phyloP scores from a whole-genome alignment of 1,140 invertebrate species.

The Brachionus plicatilis region DNA sequence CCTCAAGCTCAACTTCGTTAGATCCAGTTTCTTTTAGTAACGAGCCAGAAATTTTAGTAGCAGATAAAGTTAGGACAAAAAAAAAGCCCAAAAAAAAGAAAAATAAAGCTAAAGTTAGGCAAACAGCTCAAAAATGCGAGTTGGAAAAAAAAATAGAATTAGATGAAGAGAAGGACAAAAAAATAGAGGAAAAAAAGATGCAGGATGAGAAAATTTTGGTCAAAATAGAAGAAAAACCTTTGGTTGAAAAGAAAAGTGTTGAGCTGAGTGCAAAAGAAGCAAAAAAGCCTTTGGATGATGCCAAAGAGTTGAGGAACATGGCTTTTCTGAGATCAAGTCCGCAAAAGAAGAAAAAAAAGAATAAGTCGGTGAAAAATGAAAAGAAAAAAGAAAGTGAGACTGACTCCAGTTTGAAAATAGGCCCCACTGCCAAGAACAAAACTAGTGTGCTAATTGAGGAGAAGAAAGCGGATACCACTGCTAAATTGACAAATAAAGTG shows the following conservation, averaged over 20 bases:
- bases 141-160: neutral
- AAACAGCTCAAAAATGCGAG: neutral
- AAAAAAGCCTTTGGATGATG: neutral
- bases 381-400: neutral
- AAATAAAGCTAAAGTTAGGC: neutral
- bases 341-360: constrained; percentile 6
- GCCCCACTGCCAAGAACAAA: neutral
- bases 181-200: neutral
- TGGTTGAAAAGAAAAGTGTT: neutral
- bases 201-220: neutral
- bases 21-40: constrained; percentile 2
- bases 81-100: constrained; percentile 24
- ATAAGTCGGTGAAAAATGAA: neutral
- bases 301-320: constrained; percentile 6
- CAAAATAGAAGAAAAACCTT: neutral
- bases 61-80: neutral
- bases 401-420: neutral
- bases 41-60: neutral
- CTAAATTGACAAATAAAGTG: neutral
- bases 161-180: neutral
- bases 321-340: neutral
- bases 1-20: neutral
- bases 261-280: neutral
- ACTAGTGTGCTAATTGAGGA: neutral
- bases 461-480: neutral